Base-by-base conservation (phyloP, 2,797 vertebrate species). In the Euphonia xanthogaster region DNA sequence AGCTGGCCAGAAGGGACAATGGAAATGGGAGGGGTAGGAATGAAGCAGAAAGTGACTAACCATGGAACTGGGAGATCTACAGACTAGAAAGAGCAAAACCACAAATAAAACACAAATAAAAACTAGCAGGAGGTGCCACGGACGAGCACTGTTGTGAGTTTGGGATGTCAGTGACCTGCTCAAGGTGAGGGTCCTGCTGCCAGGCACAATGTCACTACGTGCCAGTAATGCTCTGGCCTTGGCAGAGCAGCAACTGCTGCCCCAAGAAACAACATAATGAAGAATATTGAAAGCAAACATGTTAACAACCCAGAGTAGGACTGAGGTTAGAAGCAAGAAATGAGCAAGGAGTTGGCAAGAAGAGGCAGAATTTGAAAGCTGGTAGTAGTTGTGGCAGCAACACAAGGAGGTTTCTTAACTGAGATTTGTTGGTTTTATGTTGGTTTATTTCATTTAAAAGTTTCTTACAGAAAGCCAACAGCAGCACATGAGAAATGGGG, bases 151-250 rank as follows among this genome's bases (percentile, higher is more conserved):
- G 10, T 3, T 17, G 33, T 51, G 71, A 57, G 40, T 10, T 33
- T 62, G 66, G 33, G 54, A 17, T 44, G 50, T 7, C 9, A 2
- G 30, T 20, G 67, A 58, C 17, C 57, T 58, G 35, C 57, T 37
- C 35, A 19, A 37, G 8, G 35, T 27, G 55, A 58, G 31, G 39
- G 62, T 27, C 7, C 31, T 66, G 60, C 15, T 42, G 30, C 28
- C 33, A n/a, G 54, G 8, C 61, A 62, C 30, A 22, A 22, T 35
- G n/a, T 77, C 48, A 24, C 30, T 7, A 5, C 0, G 0, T 53
- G 19, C 12, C 27, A 31, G 14, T 2, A 44, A 50, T 1, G 8
- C 53, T 51, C 35, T 90, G 75, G 63, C 57, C 60, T n/a, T 24
- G 48, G 14, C 57, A 71, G 33, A 54, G 14, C 57, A 74, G 18